Percentiles rank a stretch among this genome's conserved stretches.
Evolutionary conservation across 2,113 vertebrate genomes (phyloP).

Genomic region (Lipophrys pholis): DNA sequence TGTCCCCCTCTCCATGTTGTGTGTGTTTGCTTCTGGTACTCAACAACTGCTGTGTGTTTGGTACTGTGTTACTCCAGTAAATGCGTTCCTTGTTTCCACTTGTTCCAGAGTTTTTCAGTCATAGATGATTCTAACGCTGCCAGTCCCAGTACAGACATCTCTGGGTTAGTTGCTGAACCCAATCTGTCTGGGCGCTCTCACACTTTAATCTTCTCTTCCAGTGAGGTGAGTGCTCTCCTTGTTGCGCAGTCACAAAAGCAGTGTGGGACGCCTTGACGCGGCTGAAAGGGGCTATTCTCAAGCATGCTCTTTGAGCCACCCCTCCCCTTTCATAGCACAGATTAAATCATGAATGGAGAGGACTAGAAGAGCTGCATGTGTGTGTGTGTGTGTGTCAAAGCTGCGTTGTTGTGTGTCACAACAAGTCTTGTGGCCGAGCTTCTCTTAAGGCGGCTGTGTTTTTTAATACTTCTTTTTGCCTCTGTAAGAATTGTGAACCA

Average conservation of each 20-base stretch:
- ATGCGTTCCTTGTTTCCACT: slow-evolving; percentile 89
- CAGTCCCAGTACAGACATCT: slow-evolving; percentile 90
- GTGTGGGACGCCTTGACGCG: slow-evolving; percentile 61
- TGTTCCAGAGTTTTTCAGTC: slow-evolving; percentile 94
- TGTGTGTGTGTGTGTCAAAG: slow-evolving; percentile 61
- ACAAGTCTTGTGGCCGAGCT: slow-evolving; percentile 46
- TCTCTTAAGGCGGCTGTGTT: slow-evolving; percentile 50
- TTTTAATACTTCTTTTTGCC: slow-evolving; percentile 32
- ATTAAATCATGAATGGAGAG: slow-evolving; percentile 52
- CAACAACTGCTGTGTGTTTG: slow-evolving; percentile 49
- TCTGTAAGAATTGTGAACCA: slow-evolving; percentile 26
- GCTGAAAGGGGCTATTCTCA: slow-evolving; percentile 73
- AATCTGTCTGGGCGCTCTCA: slow-evolving; percentile 93
- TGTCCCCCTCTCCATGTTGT: slow-evolving; percentile 4
- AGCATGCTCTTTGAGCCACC: slow-evolving; percentile 73
- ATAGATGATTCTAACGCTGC: slow-evolving; percentile 92
- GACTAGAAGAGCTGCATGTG: slow-evolving; percentile 66
- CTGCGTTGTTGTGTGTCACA: slow-evolving; percentile 45
- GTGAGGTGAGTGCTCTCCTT: slow-evolving; percentile 90
- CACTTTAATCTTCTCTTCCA: slow-evolving; percentile 96
- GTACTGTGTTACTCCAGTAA: slow-evolving; percentile 80
- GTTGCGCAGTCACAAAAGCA: slow-evolving; percentile 73
- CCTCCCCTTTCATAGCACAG: slow-evolving; percentile 43
- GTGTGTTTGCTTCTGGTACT: slow-evolving; percentile 37
- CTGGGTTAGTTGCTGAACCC: slow-evolving; percentile 94